These are phyloP conservation scores for Philaenus spumarius DNA, from an alignment of 1,140 invertebrate species.

Conservation along the genomic window DNA sequence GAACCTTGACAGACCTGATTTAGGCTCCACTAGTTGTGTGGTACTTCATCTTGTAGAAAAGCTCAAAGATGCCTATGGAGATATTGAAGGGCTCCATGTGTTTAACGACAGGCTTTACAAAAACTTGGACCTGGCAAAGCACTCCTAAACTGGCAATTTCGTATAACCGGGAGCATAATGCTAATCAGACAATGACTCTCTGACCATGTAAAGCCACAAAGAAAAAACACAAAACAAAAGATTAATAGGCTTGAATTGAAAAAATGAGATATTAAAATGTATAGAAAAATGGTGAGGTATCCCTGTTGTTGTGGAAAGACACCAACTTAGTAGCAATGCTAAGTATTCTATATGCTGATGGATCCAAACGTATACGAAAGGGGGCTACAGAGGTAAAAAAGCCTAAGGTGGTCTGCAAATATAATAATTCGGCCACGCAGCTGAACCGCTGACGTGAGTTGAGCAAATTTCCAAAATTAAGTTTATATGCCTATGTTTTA, in stretches of 20 bases:
- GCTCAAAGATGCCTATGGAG: neutral
- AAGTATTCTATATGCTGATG: neutral
- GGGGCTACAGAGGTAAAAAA: neutral
- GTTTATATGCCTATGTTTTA: too few relatives aligned
- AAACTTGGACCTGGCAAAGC: conserved; percentile 6
- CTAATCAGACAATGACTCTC: neutral
- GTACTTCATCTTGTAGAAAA: conserved; percentile 1
- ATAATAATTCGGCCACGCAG: too few relatives aligned
- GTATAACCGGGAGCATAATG: conserved; percentile 3
- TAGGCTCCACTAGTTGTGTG: neutral
- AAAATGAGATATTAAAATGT: conserved; percentile 6
- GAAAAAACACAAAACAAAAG: conserved; percentile 1
- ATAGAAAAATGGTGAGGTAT: neutral
- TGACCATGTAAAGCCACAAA: conserved; percentile 3
- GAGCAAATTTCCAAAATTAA: too few relatives aligned
- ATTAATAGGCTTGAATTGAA: neutral
- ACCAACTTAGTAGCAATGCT: conserved; percentile 3
- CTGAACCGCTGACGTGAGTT: too few relatives aligned
- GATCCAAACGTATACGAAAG: neutral
- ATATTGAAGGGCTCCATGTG: conserved; percentile 1
- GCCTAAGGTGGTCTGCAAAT: conserved; percentile 11
- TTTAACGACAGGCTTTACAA: conserved; percentile 7
- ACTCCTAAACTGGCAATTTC: neutral
- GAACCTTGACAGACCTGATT: neutral
- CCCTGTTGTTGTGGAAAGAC: conserved; percentile 1